Base-by-base conservation (phyloP, 2,113 vertebrate species). In the Sinocyclocheilus maitianheensis region DNA sequence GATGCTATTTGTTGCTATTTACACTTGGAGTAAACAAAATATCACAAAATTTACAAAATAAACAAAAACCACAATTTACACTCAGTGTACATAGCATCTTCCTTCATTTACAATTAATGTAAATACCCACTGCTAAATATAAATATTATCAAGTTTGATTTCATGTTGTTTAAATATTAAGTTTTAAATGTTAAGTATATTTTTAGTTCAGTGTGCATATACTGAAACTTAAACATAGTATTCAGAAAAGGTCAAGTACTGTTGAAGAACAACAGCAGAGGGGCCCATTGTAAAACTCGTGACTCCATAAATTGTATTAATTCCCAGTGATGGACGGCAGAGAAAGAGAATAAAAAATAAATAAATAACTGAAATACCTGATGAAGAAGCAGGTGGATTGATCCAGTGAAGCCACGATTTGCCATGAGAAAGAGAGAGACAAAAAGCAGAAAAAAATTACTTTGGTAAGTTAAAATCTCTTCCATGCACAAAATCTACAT, bases 341-440 rank as follows among this genome's bases (percentile, higher is more conserved):
- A 81, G 13, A 82, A 67, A 53, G 43, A 83, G 30, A 85, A 48
- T 34, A 67, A 77, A 65, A 87, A 74, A 51, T 34, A 34, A 34
- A 34, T 3, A 34, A 34, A 43, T 7, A 43, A 74, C n/a, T 62
- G 74, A 88, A 84, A 78, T 87, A 89, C 90, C 88, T 89, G 88
- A 84, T 84, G 76, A 48, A 60, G 83, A 76, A 62, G 58, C 63
- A 85, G 86, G 83, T 85, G 83, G 69, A 78, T 62, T 30, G 24
- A 40, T 2, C 65, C 80, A 74, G 12, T 22, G 30, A 81, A 74
- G 60, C 22, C 51, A 71, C 77, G 26, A 26, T 26, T 26, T 18
- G 37, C 43, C 58, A 78, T 18, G 69, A 60, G 53, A 77, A 30
- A 51, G 14, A 80, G 40, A 83, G 63, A 55, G 53, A 55, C 1